These are phyloP conservation scores for Paramacrobiotus metropolitanus DNA, from an alignment of 1,140 invertebrate species.

Conservation along the genomic window DNA sequence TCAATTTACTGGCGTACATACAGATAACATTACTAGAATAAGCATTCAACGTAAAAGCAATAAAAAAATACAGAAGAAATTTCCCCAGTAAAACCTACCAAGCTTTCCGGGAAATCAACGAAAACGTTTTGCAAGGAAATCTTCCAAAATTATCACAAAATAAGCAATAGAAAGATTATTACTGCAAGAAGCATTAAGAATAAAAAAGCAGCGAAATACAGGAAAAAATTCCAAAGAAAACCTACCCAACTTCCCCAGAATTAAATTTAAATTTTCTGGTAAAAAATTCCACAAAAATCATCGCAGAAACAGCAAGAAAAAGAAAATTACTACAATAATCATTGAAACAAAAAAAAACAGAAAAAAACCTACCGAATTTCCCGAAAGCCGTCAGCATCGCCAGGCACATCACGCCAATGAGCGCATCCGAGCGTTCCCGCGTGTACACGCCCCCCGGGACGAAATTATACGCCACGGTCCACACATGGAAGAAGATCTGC, in stretches of 20 bases:
- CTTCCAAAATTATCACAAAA: too few species aligned
- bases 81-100: too few species aligned
- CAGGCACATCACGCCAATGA: constrained; percentile 14
- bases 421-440: constrained; percentile 21
- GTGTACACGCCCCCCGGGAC: constrained; percentile 24
- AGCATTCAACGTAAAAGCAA: too few species aligned
- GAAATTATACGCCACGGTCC: constrained; percentile 26
- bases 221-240: constrained; percentile 14
- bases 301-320: constrained; percentile 3
- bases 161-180: too few species aligned
- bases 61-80: too few species aligned
- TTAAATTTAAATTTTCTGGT: background rate
- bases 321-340: too few species aligned
- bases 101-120: too few species aligned
- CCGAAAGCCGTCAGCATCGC: background rate
- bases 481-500: constrained; percentile 23
- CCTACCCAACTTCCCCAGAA: constrained; percentile 10
- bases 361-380: constrained; percentile 2
- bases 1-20: too few species aligned
- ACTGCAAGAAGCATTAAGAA: background rate
- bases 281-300: constrained; percentile 4
- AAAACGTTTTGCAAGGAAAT: too few species aligned
- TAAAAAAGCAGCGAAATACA: background rate
- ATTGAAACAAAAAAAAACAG: constrained; percentile 1
- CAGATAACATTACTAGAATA: too few species aligned